Base-by-base conservation (phyloP, 2,888 invertebrate species). In the Diachrysia chrysitis region DNA sequence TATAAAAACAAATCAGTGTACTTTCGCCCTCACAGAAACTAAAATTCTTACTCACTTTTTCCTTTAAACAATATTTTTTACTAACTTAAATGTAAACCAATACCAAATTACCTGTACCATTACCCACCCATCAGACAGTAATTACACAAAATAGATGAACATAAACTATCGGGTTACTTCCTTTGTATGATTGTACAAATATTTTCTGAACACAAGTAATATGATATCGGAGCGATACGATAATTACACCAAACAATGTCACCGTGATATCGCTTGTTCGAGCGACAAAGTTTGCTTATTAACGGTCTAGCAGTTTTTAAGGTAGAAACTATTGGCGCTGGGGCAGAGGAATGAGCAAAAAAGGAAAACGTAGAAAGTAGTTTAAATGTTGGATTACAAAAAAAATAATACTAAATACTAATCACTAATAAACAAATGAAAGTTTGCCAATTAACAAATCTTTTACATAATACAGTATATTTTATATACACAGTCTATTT, bases 191-290 rank as follows among this genome's bases (percentile, higher is more conserved):
- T 59, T 42, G 68, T 70, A 76, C 83, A 90, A 91, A 90, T 90
- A 89, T 90, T 90, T 89, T 76, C 83, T 87, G 81, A 90, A 85
- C 85, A 82, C 70, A 17, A 55, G 92, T 84, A 92, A 92, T 69
- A 51, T 67, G 85, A 93, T 80, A 84, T 78, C 73, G 76, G 79
- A 84, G 63, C 87, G 90, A 91, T 92, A 90, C 87, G 83, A 89
- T 92, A 93, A 93, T 92, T 92, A 90, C 78, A 78, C 75, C 88
- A 91, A 92, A 93, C 92, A 93, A 92, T 89, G 88, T 81, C 85
- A 86, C 85, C 89, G 91, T 91, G 90, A 79, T 83, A 86, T 86
- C 65, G 79, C 77, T 71, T 82, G 76, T 71, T 88, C 86, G 81
- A 73, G 83, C 86, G 85, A 74, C 67, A 71, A 62, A 78, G 73